A percentile compares a stretch with the other conserved stretches of the same genome.
Evolutionary conservation across 2,113 vertebrate genomes (phyloP).

Genomic region (Trinectes maculatus): DNA sequence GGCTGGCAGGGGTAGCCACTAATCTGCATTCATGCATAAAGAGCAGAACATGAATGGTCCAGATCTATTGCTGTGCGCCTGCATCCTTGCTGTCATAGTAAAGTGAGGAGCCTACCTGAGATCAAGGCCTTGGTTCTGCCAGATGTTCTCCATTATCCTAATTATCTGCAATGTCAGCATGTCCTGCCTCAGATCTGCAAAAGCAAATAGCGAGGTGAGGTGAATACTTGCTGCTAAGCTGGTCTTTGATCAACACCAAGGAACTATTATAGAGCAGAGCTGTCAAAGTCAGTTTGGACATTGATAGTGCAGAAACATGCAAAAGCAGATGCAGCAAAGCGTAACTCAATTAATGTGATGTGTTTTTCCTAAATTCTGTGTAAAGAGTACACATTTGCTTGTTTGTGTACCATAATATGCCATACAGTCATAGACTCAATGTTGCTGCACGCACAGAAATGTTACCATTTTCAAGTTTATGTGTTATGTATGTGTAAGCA

Average conservation of each 20-base stretch:
- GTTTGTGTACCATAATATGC: conserved; percentile 33
- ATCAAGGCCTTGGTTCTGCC: conserved; percentile 99
- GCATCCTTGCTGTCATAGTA: conserved; percentile 59
- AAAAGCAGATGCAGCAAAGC: conserved; percentile 18
- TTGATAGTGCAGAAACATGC: conserved; percentile 27
- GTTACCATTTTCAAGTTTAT: not conserved
- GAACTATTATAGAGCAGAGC: conserved; percentile 55
- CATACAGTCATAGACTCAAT: conserved; percentile 14
- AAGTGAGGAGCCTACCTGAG: conserved; percentile 86
- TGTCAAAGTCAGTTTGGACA: conserved; percentile 52
- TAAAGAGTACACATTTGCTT: conserved; percentile 3
- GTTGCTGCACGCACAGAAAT: conserved; percentile 25
- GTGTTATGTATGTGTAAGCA: conserved; percentile 10
- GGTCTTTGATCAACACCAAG: conserved; percentile 65
- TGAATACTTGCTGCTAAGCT: conserved; percentile 47
- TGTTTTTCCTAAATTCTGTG: conserved; percentile 10
- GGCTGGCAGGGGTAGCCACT: conserved; percentile 17
- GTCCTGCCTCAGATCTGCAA: conserved; percentile 95
- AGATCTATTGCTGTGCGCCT: conserved; percentile 49
- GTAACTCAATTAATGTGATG: conserved; percentile 14
- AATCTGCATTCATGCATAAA: conserved; percentile 49
- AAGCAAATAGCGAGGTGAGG: conserved; percentile 29
- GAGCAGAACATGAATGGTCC: conserved; percentile 55
- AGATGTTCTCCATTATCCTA: conserved; percentile 99
- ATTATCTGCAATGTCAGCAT: conserved; percentile 99